Evolutionary conservation across 2,888 invertebrate species (phyloP).

Genomic region (Tetropium fuscum): DNA sequence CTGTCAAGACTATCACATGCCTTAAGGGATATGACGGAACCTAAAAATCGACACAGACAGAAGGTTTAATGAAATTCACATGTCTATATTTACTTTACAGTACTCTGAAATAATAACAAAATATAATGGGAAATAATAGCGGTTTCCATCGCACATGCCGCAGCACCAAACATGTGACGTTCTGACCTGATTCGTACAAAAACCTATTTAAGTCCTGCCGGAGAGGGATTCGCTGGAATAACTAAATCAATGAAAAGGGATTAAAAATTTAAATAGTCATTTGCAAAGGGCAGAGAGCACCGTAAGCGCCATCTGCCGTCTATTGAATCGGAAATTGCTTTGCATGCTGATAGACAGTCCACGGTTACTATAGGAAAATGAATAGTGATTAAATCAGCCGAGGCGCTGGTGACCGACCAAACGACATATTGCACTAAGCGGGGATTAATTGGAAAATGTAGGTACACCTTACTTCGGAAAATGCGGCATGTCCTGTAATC

Average conservation of each 20-base stretch:
- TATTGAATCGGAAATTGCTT: constrained; percentile 49
- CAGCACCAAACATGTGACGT: no score
- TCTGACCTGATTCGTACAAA: constrained; percentile 19
- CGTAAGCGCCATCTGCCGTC: constrained; percentile 46
- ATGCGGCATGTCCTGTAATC: no score
- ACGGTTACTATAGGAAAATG: constrained; percentile 43
- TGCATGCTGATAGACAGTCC: constrained; percentile 40
- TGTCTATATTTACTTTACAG: no score
- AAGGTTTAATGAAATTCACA: no score
- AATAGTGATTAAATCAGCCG: constrained; percentile 49
- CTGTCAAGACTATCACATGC: no score
- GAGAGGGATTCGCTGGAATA: constrained; percentile 23
- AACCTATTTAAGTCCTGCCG: constrained; percentile 17
- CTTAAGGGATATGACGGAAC: no score
- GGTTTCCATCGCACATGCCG: no score
- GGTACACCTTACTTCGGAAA: no score
- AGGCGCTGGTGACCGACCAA: constrained; percentile 33
- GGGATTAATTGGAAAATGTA: constrained; percentile 30
- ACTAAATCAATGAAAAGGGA: constrained; percentile 44
- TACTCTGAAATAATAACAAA: no score
- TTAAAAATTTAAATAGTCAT: constrained; percentile 51
- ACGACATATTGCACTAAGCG: constrained; percentile 40
- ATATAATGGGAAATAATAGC: no score
- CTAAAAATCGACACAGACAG: no score
- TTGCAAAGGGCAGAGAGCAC: constrained; percentile 36